These are phyloP conservation scores for Trichechus manatus DNA, from an alignment of 2,113 vertebrate genomes.

Conservation along the genomic window DNA sequence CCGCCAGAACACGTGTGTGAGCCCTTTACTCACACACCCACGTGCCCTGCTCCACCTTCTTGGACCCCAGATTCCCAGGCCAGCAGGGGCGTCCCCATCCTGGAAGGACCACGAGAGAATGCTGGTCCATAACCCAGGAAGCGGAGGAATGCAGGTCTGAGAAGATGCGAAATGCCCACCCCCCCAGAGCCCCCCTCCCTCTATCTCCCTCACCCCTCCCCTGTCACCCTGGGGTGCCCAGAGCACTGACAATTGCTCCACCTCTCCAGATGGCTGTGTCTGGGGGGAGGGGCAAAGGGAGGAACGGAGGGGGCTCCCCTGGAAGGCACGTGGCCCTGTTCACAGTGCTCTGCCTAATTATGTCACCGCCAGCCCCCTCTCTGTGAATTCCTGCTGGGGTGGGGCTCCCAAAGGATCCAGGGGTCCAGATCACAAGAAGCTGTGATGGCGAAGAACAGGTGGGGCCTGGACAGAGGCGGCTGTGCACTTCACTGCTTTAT, in stretches of 20 bases:
- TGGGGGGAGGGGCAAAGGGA: too few species aligned
- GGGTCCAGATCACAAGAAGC: background rate
- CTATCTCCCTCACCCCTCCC: fast-evolving
- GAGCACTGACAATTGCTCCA: background rate
- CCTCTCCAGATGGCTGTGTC: background rate
- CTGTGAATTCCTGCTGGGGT: background rate
- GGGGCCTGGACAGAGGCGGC: background rate
- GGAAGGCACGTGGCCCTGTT: background rate
- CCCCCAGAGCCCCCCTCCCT: background rate
- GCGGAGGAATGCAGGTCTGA: background rate
- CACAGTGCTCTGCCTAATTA: background rate
- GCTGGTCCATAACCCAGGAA: background rate
- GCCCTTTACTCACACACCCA: background rate
- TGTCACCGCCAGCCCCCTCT: background rate
- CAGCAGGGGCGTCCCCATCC: background rate
- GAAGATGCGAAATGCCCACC: background rate
- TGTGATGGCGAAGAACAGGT: background rate
- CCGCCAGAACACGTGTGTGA: background rate
- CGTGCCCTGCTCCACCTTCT: background rate
- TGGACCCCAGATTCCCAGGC: background rate
- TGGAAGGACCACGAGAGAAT: background rate
- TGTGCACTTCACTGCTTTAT: background rate
- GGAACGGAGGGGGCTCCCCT: background rate
- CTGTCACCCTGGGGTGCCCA: background rate
- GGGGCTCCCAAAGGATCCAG: background rate